Percentiles rank a stretch among this genome's conserved stretches.
Evolutionary conservation across 2,797 vertebrate species (phyloP).

Genomic region (Gobionotothen gibberifrons): DNA sequence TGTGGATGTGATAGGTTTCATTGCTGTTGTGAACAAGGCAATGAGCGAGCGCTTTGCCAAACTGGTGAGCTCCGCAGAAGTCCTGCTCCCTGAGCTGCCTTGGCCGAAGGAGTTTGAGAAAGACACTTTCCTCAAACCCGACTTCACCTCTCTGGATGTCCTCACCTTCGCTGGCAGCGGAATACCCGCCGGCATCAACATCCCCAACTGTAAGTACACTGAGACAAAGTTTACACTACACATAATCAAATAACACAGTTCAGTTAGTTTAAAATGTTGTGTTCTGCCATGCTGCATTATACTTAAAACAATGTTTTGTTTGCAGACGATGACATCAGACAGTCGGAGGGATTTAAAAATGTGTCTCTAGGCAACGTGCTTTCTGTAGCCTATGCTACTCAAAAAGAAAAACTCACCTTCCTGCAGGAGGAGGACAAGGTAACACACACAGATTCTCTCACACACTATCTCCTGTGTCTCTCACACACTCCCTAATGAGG

Average conservation of each 20-base stretch:
- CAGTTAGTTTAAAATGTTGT: not conserved
- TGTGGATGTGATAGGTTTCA: constrained; percentile 88
- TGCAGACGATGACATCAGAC: constrained; percentile 92
- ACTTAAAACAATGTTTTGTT: not conserved
- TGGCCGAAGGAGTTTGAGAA: constrained; percentile 93
- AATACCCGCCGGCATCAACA: constrained; percentile 95
- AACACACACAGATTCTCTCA: not conserved
- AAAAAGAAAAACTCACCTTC: constrained; percentile 93
- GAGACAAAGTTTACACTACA: not conserved
- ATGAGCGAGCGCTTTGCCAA: constrained; percentile 92
- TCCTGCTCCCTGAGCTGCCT: constrained; percentile 89
- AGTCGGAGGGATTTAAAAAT: constrained; percentile 94
- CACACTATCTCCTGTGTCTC: not conserved
- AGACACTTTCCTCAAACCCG: constrained; percentile 91
- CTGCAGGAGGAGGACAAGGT: constrained; percentile 92
- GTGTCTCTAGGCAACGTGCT: constrained; percentile 93
- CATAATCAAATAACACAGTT: not conserved
- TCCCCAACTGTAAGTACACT: constrained; percentile 90
- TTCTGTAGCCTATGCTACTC: constrained; percentile 88
- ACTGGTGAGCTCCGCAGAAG: constrained; percentile 89
- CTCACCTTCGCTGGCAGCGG: constrained; percentile 93
- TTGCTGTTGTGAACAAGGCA: constrained; percentile 93
- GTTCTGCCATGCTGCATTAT: not conserved
- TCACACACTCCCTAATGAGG: too few species aligned
- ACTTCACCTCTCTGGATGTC: constrained; percentile 94